Evolutionary conservation across 53 echinoderm and acorn worm genomes (phyloP), one percentile per base, ranked within the genome.

Genomic region (Antedon mediterranea): DNA sequence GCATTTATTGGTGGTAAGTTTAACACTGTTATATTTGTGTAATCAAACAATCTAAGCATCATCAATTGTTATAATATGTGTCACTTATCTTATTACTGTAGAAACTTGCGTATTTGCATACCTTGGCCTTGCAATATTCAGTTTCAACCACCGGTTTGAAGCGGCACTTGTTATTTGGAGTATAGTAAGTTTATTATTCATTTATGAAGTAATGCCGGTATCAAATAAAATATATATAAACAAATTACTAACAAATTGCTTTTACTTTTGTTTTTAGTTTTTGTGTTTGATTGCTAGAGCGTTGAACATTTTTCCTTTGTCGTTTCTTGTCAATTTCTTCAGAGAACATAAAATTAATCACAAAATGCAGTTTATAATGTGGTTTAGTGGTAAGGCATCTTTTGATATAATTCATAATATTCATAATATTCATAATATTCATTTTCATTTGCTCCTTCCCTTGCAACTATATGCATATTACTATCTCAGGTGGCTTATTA

Each of bases 291-390:
- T 91, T 34, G 94, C 91, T 15, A 80, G 94, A 85, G 94, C 91
- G 3, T 43, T 89, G 27, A 94, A 94, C 57, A 94, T 91, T 32
- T 94, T 94, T 57, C 94, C 94, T 31, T 78, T 94, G 43, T 82
- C 91, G 29, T 91, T 87, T 82, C 43, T 94, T 75, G 91, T 91
- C 76, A 94, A 94, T 73, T 89, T 85, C 74, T 94, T 94, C 78
- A 70, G 94, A 79, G 94, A 94, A 71, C 91, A 91, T 81, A 94
- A 94, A 80, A 94, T 94, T 43, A 91, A 81, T 18, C 43, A 78
- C 26, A 94, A 91, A 75, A 91, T 94, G 87, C 94, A 94, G 83
- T 87, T 91, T 83, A 91, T 94, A 5, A 94, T 94, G 94, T 94
- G 94, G 94, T 94, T 94, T 81, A 94, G 94, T 80, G 94, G 94